phyloP scores from a whole-genome alignment of 2,888 invertebrate species.

The Steinernema hermaphroditum region DNA sequence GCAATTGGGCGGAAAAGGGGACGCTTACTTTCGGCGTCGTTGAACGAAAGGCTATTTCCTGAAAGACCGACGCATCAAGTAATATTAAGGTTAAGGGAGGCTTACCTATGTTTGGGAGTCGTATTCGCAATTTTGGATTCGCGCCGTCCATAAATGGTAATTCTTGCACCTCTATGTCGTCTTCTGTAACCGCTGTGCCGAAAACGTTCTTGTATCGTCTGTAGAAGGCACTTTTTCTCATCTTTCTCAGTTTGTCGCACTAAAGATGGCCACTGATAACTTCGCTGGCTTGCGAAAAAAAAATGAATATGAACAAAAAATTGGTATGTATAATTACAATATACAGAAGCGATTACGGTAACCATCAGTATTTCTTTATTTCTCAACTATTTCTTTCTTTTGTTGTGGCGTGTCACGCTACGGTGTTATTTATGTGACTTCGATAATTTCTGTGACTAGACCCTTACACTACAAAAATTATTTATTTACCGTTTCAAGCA shows the following conservation, averaged over 20 bases:
- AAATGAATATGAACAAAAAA: too few relatives aligned
- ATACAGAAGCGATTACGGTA: neutral
- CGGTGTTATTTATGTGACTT: too few relatives aligned
- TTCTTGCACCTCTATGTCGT: constrained; percentile 9
- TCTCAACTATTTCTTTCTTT: too few relatives aligned
- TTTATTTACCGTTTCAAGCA: too few relatives aligned
- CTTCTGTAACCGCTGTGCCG: constrained; percentile 45
- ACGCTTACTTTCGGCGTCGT: neutral
- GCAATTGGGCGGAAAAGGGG: neutral
- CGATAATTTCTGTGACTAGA: too few relatives aligned
- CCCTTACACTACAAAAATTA: too few relatives aligned
- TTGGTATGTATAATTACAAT: too few relatives aligned
- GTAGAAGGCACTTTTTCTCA: constrained; percentile 56
- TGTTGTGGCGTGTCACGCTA: too few relatives aligned
- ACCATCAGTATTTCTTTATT: too few relatives aligned
- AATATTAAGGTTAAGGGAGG: too few relatives aligned
- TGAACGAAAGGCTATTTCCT: neutral
- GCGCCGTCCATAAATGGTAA: neutral
- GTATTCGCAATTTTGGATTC: neutral
- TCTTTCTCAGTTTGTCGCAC: constrained; percentile 53
- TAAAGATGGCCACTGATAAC: constrained; percentile 37
- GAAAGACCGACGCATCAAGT: neutral
- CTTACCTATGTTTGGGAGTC: neutral
- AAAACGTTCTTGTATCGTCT: constrained; percentile 51
- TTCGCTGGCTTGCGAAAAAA: too few relatives aligned